Evolutionary conservation across 2,888 invertebrate species (phyloP).

Genomic region (Scotopteryx bipunctaria): DNA sequence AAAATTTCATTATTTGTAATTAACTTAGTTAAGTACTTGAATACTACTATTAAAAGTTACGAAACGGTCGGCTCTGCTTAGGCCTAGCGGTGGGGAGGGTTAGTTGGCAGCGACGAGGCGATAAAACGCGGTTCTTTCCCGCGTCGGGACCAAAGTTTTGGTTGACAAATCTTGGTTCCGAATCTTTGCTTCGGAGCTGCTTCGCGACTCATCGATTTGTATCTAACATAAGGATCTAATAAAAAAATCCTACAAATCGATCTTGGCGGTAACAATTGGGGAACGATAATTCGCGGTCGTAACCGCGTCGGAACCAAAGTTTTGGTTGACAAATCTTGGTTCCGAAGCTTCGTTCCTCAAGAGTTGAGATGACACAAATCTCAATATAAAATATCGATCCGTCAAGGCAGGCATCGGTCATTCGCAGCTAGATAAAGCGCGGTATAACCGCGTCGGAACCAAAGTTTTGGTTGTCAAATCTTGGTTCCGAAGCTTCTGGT

Average conservation of each 20-base stretch:
- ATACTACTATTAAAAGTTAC: neutral
- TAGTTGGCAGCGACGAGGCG: neutral
- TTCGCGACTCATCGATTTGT: neutral
- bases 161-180: constrained; percentile 12
- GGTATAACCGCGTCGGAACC: constrained; percentile 5
- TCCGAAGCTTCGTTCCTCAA: constrained; percentile 1
- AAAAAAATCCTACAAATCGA: no score
- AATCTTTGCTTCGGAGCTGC: neutral
- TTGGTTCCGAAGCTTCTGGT: constrained; percentile 9
- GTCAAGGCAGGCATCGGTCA: neutral
- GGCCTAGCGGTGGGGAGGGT: constrained; percentile 14
- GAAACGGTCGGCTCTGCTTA: neutral
- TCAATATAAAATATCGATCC: neutral
- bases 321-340: constrained; percentile 14
- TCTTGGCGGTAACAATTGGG: neutral
- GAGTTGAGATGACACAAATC: no score
- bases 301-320: constrained; percentile 6
- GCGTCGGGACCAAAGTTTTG: constrained; percentile 14
- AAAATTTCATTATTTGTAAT: no score
- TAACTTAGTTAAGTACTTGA: no score
- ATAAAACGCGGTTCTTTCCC: neutral
- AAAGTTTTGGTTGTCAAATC: constrained; percentile 12
- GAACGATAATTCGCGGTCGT: constrained; percentile 1
- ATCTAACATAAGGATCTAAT: no score
- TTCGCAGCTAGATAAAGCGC: neutral